Conservation (phyloP, 1,140 invertebrate genomes). For the Penaeus japonicus region DNA sequence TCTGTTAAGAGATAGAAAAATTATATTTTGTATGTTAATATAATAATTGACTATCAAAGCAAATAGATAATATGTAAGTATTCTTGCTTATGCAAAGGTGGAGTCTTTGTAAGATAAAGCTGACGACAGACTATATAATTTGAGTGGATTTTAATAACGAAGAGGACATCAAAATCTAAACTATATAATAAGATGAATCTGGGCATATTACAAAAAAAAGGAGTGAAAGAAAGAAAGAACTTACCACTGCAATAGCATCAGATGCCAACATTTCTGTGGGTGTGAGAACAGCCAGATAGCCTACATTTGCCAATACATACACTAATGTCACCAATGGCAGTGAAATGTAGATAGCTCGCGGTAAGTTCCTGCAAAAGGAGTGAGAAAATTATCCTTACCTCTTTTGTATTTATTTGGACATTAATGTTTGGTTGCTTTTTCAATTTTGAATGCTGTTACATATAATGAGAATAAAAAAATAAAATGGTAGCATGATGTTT, state of each 20-base stretch:
- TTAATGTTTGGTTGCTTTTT: too few species aligned
- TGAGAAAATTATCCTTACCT: constrained; percentile 46
- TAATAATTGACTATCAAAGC: background rate
- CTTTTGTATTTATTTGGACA: too few species aligned
- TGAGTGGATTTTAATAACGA: too few species aligned
- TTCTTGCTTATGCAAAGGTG: background rate
- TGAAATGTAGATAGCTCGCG: constrained; percentile 88
- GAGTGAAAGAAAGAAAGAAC: constrained; percentile 45
- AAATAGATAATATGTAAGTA: background rate
- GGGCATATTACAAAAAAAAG: too few species aligned
- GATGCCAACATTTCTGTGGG: constrained; percentile 81
- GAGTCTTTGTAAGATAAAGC: too few species aligned
- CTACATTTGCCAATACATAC: constrained; percentile 88
- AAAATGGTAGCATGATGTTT: too few species aligned
- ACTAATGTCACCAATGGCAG: constrained; percentile 88
- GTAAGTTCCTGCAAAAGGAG: constrained; percentile 78
- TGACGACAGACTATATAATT: too few species aligned
- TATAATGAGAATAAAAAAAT: too few species aligned
- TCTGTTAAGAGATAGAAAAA: constrained; percentile 64
- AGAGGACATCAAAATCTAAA: background rate
- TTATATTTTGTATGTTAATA: background rate
- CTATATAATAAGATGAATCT: background rate
- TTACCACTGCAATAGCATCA: constrained; percentile 87
- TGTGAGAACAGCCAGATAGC: constrained; percentile 87
- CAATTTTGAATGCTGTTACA: too few species aligned